Evolutionary conservation across 2,888 invertebrate species (phyloP).

Genomic region (Rotaria sp.): DNA sequence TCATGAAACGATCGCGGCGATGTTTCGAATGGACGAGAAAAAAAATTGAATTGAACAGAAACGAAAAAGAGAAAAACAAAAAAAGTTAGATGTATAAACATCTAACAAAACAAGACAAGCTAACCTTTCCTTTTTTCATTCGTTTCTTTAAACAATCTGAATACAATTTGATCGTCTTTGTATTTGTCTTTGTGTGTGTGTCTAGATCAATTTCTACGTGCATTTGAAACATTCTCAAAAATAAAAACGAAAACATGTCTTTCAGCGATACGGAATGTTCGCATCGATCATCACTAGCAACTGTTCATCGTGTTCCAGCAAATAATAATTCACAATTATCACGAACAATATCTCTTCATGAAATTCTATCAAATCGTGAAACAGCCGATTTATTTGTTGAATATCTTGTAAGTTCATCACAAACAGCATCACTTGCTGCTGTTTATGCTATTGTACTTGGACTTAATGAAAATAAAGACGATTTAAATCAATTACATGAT

Average conservation of each 20-base stretch:
- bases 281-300: not conserved
- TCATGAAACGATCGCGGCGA: slow-evolving; percentile 6
- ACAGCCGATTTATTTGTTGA: not conserved
- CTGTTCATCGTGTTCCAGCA: not conserved
- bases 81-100: not conserved
- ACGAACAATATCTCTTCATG: not conserved
- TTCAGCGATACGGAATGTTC: slow-evolving; percentile 5
- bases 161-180: not conserved
- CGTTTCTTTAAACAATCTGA: not conserved
- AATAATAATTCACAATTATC: not conserved
- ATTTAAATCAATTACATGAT: not conserved
- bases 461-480: not conserved
- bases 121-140: not conserved
- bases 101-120: not conserved
- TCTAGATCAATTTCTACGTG: not conserved
- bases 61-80: not conserved
- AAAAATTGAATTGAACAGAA: not conserved
- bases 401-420: not conserved
- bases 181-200: too few relatives aligned
- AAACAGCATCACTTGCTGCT: not conserved
- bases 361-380: not conserved
- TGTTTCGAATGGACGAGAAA: not conserved
- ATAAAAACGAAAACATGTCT: not conserved
- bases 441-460: not conserved
- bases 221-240: not conserved